phyloP scores from a whole-genome alignment of 2,888 invertebrate genomes.

The Ochropleura leucogaster region DNA sequence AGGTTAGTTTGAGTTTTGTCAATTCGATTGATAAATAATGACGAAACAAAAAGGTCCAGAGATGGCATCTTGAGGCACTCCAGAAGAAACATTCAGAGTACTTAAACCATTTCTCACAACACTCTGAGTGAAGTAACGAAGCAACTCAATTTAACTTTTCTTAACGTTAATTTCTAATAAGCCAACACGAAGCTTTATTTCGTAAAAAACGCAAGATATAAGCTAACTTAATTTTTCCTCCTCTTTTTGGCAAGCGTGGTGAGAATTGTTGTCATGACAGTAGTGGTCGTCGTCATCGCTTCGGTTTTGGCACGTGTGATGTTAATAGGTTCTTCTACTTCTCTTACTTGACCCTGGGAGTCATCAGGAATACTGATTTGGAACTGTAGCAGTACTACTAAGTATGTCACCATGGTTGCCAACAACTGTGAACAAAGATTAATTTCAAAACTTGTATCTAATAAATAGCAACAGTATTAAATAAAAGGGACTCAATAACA shows the following conservation, averaged over 20 bases:
- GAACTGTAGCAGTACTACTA: conserved; percentile 94
- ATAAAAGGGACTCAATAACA: background rate
- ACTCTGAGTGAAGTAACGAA: background rate
- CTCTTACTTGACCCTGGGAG: conserved; percentile 61
- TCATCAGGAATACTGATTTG: conserved; percentile 94
- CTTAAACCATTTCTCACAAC: too few relatives aligned
- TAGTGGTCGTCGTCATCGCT: conserved; percentile 74
- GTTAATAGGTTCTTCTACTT: conserved; percentile 63
- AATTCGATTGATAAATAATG: too few relatives aligned
- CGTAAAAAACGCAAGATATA: background rate
- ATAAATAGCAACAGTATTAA: background rate
- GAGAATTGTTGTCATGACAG: conserved; percentile 79
- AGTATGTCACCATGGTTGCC: conserved; percentile 94
- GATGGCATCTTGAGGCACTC: too few relatives aligned
- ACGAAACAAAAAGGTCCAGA: too few relatives aligned
- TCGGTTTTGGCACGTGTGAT: conserved; percentile 70
- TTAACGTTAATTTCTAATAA: background rate
- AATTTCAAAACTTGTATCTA: background rate
- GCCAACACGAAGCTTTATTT: background rate
- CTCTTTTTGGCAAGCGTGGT: conserved; percentile 83
- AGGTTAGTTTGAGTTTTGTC: too few relatives aligned
- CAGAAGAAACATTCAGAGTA: too few relatives aligned
- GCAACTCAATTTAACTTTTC: conserved; percentile 1
- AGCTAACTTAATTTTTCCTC: conserved; percentile 68
- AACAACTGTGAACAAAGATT: conserved; percentile 88